Evolutionary conservation across 2,797 vertebrate species (phyloP).

Genomic region (Agapornis canus): DNA sequence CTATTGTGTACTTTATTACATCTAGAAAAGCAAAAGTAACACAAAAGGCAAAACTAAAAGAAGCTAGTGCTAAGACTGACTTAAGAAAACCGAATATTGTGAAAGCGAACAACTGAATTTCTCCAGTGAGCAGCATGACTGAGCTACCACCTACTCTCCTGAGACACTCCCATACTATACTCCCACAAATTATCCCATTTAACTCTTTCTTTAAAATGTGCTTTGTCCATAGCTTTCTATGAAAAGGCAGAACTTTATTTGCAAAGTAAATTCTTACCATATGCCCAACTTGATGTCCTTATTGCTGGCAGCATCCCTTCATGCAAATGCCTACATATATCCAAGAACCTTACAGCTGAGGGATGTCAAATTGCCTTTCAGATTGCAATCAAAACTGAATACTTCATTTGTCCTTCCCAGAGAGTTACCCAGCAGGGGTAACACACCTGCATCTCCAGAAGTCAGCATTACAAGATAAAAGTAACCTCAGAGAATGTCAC

Average conservation of each 20-base stretch:
- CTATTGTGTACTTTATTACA: neutral
- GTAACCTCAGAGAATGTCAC: neutral
- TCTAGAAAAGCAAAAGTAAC: neutral
- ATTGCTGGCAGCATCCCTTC: neutral
- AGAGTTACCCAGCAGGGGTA: neutral
- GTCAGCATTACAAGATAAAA: neutral
- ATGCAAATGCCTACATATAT: neutral
- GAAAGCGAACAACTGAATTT: neutral
- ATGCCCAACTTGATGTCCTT: neutral
- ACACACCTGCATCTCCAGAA: neutral
- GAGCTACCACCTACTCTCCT: neutral
- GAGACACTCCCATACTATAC: neutral
- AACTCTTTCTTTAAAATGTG: neutral
- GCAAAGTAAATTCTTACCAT: neutral
- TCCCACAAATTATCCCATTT: neutral
- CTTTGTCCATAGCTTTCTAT: neutral
- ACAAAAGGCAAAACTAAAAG: neutral
- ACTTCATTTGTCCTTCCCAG: neutral
- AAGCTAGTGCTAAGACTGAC: neutral
- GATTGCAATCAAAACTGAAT: neutral
- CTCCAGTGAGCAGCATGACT: neutral
- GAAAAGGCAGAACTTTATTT: neutral
- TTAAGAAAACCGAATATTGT: neutral
- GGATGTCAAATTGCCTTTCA: neutral
- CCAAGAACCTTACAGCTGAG: neutral